phyloP scores from a whole-genome alignment of 2,888 invertebrate species.

The Microplitis deprimator region DNA sequence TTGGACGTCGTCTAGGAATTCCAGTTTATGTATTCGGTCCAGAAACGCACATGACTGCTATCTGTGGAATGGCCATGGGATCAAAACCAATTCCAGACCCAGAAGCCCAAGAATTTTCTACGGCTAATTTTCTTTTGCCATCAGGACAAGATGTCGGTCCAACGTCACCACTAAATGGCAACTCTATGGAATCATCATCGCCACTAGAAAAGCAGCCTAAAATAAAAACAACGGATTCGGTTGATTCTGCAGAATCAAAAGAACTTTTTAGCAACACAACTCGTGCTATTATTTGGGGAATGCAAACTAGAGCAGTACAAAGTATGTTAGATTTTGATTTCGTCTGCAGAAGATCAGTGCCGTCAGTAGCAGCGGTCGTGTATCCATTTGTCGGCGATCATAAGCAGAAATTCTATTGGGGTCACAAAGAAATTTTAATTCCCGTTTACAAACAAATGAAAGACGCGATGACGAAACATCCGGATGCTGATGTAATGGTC shows the following conservation, averaged over 20 bases:
- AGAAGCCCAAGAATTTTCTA: constrained; percentile 81
- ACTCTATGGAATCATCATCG: constrained; percentile 44
- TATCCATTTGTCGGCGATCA: constrained; percentile 99
- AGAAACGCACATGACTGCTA: constrained; percentile 99
- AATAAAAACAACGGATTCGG: constrained; percentile 56
- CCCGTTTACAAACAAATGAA: constrained; percentile 96
- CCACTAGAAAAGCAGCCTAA: constrained; percentile 42
- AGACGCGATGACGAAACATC: constrained; percentile 95
- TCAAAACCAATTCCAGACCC: constrained; percentile 86
- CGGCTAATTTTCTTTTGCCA: constrained; percentile 90
- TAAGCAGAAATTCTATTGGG: constrained; percentile 99
- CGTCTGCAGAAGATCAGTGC: constrained; percentile 89
- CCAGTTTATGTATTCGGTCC: constrained; percentile 98
- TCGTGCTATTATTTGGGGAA: constrained; percentile 98
- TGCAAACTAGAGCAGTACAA: constrained; percentile 97
- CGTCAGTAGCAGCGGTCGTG: constrained; percentile 95
- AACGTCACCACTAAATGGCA: constrained; percentile 48
- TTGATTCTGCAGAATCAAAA: constrained; percentile 60
- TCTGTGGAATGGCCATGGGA: constrained; percentile 97
- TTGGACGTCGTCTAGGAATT: constrained; percentile 81
- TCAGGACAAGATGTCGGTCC: constrained; percentile 77
- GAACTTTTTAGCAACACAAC: constrained; percentile 87
- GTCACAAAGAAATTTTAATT: constrained; percentile 90
- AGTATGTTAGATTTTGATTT: constrained; percentile 98
- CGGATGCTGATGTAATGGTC: constrained; percentile 94